Evolutionary conservation across 2,113 vertebrate genomes (phyloP).

Genomic region (Calidris pygmaea): DNA sequence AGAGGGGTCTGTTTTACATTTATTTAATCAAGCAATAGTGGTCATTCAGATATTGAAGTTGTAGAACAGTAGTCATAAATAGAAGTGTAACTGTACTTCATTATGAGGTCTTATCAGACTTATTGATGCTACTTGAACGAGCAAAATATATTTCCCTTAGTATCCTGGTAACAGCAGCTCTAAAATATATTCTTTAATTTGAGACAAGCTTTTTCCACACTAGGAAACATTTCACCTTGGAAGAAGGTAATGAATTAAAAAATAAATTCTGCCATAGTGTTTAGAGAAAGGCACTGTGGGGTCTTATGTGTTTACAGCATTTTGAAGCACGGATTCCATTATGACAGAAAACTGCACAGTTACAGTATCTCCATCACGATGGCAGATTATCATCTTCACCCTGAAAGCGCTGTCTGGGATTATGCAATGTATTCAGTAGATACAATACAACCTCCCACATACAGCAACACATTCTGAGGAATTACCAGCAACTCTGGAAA

Average conservation of each 20-base stretch:
- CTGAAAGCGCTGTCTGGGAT: neutral
- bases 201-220: neutral
- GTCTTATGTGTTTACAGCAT: neutral
- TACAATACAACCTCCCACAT: neutral
- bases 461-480: neutral
- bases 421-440: neutral
- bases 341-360: neutral
- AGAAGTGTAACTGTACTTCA: neutral
- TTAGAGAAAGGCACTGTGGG: neutral
- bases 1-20: neutral
- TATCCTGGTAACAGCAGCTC: neutral
- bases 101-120: neutral
- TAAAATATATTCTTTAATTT: neutral
- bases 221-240: neutral
- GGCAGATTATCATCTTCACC: neutral
- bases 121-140: neutral
- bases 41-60: slow-evolving; percentile 1
- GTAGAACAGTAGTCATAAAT: neutral
- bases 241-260: neutral
- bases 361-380: neutral
- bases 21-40: slow-evolving; percentile 1
- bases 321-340: neutral
- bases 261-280: neutral
- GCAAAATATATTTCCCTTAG: neutral
- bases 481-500: neutral